Evolutionary conservation across 1,140 invertebrate species (phyloP).

Genomic region (Drosophila quadrilineata): DNA sequence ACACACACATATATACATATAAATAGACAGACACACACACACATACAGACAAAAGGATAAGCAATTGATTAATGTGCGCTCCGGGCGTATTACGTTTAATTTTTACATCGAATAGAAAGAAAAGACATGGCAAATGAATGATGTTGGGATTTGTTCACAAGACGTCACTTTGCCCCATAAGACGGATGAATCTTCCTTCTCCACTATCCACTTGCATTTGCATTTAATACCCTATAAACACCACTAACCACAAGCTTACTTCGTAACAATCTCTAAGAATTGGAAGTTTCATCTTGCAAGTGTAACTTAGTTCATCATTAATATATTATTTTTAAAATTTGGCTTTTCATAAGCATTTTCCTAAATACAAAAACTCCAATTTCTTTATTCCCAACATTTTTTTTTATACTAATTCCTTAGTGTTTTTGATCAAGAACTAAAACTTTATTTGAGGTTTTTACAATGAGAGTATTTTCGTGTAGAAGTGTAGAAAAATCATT

Average conservation of each 20-base stretch:
- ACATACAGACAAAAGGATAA: slow-evolving; percentile 49
- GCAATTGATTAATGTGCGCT: slow-evolving; percentile 77
- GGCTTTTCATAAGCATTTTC: too few species aligned
- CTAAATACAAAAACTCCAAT: too few species aligned
- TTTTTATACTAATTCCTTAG: too few species aligned
- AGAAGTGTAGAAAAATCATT: too few species aligned
- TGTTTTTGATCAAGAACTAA: too few species aligned
- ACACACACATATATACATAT: not conserved
- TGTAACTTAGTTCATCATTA: too few species aligned
- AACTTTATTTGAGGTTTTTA: too few species aligned
- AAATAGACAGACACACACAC: not conserved
- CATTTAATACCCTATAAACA: slow-evolving; percentile 35
- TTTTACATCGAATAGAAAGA: slow-evolving; percentile 46
- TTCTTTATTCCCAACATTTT: too few species aligned
- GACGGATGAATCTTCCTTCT: slow-evolving; percentile 31
- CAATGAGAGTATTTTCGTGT: too few species aligned
- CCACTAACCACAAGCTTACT: not conserved
- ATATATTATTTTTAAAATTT: too few species aligned
- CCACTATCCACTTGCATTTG: slow-evolving; percentile 25
- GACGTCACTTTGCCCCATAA: slow-evolving; percentile 27
- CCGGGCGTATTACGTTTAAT: slow-evolving; percentile 75
- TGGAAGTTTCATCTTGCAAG: too few species aligned
- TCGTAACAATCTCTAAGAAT: too few species aligned
- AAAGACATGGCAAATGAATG: slow-evolving; percentile 55
- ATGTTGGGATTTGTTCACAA: slow-evolving; percentile 56